Percentiles rank a stretch among this genome's conserved stretches.
These are phyloP conservation scores for Tolmerus cingulatus DNA, from an alignment of 2,888 invertebrate genomes.

Conservation along the genomic window DNA sequence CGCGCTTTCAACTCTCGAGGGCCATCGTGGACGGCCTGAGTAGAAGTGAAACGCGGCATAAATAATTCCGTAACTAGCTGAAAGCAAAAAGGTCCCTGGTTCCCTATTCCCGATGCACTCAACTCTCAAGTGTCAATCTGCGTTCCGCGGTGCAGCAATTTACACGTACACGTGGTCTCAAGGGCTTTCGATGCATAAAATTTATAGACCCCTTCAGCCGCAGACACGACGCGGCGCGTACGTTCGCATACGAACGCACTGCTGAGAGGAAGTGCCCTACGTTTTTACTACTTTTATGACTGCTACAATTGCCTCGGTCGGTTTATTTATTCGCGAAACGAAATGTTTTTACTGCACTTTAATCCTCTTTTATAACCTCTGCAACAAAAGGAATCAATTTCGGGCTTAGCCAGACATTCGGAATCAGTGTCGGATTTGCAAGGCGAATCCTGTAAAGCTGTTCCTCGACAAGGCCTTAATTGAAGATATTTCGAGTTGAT, in stretches of 20 bases:
- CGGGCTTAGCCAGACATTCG: not conserved
- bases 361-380: not conserved
- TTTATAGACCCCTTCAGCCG: constrained; percentile 20
- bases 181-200: constrained; percentile 16
- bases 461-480: not conserved
- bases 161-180: constrained; percentile 19
- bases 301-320: not conserved
- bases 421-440: not conserved
- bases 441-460: not conserved
- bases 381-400: not conserved
- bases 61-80: not conserved
- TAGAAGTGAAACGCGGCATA: not conserved
- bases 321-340: not conserved
- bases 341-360: not conserved
- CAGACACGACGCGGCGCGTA: not conserved
- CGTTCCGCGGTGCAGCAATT: not conserved
- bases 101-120: not conserved
- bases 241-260: not conserved
- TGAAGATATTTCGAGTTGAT: not conserved
- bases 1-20: not conserved
- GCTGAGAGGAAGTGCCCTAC: not conserved
- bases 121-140: constrained; percentile 21
- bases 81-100: not conserved
- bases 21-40: not conserved
- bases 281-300: constrained; percentile 12